phyloP scores from a whole-genome alignment of 2,113 vertebrate species.

The Cottus gobio region DNA sequence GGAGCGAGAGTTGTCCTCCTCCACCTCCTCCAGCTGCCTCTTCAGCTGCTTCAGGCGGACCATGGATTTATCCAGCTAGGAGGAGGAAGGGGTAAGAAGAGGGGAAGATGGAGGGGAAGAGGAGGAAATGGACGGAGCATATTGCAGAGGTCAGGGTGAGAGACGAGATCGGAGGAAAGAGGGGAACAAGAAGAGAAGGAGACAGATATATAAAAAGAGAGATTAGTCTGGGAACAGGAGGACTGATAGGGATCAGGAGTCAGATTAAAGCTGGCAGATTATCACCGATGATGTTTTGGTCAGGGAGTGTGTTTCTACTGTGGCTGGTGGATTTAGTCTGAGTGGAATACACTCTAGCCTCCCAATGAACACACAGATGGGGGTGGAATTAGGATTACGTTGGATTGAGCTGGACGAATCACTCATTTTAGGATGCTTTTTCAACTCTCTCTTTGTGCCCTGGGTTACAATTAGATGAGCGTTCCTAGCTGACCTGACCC shows the following conservation, averaged over 20 bases:
- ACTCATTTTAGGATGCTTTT: slow-evolving; percentile 57
- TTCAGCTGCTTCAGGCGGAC: slow-evolving; percentile 93
- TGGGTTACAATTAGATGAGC: slow-evolving; percentile 26
- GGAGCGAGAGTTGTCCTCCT: slow-evolving; percentile 95
- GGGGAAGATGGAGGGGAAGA: not conserved
- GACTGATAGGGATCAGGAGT: slow-evolving; percentile 45
- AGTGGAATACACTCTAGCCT: slow-evolving; percentile 25
- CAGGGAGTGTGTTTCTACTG: slow-evolving; percentile 49
- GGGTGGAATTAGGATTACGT: slow-evolving; percentile 66
- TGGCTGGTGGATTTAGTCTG: slow-evolving; percentile 59
- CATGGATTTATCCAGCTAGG: slow-evolving; percentile 87
- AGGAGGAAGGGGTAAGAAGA: not conserved
- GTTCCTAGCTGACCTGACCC: slow-evolving; percentile 10
- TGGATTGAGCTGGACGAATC: slow-evolving; percentile 51
- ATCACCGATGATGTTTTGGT: slow-evolving; percentile 62
- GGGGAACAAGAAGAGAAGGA: not conserved
- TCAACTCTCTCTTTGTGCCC: slow-evolving; percentile 38
- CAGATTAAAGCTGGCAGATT: slow-evolving; percentile 67
- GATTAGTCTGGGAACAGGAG: slow-evolving; percentile 58
- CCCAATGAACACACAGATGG: slow-evolving; percentile 54
- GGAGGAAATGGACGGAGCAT: not conserved
- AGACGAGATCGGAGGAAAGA: not conserved
- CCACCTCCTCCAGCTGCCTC: slow-evolving; percentile 96
- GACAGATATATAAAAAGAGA: slow-evolving; percentile 6
- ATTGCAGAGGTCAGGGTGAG: slow-evolving; percentile 19